Evolutionary conservation across 2,113 vertebrate genomes (phyloP).

Genomic region (Nesogale talazaci): DNA sequence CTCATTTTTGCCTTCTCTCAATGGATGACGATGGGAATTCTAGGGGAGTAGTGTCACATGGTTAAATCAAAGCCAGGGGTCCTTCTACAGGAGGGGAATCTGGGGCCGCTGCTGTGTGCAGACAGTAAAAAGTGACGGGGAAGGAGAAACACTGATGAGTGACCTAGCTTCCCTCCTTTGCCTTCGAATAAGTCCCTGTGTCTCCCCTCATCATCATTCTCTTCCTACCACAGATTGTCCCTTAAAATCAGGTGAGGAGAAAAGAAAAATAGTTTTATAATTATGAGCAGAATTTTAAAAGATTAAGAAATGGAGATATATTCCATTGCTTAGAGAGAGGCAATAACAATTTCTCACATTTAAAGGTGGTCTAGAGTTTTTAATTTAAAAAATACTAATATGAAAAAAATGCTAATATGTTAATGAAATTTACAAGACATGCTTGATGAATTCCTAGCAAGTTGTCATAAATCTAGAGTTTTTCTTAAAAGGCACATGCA

Average conservation of each 20-base stretch:
- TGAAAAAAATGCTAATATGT: background rate
- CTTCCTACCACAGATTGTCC: background rate
- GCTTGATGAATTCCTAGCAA: background rate
- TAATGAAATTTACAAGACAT: constrained; percentile 2
- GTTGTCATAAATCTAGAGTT: background rate
- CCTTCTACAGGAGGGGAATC: background rate
- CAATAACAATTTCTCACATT: constrained; percentile 13
- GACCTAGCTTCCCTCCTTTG: background rate
- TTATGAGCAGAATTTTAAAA: background rate
- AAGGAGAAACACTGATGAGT: background rate
- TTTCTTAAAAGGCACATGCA: background rate
- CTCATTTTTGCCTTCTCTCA: constrained; percentile 72
- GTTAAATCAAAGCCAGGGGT: constrained; percentile 73
- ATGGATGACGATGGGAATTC: constrained; percentile 66
- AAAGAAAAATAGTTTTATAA: constrained; percentile 2
- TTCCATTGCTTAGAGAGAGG: constrained; percentile 22
- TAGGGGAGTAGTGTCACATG: constrained; percentile 65
- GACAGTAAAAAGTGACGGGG: background rate
- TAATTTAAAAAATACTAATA: background rate
- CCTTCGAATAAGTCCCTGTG: background rate
- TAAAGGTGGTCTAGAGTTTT: constrained; percentile 19
- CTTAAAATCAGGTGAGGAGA: background rate
- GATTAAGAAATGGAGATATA: background rate
- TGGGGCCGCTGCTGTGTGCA: background rate
- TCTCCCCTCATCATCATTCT: constrained; percentile 6